Conservation (phyloP, 2,888 invertebrate species). For the Cryptophagus acutangulus region DNA sequence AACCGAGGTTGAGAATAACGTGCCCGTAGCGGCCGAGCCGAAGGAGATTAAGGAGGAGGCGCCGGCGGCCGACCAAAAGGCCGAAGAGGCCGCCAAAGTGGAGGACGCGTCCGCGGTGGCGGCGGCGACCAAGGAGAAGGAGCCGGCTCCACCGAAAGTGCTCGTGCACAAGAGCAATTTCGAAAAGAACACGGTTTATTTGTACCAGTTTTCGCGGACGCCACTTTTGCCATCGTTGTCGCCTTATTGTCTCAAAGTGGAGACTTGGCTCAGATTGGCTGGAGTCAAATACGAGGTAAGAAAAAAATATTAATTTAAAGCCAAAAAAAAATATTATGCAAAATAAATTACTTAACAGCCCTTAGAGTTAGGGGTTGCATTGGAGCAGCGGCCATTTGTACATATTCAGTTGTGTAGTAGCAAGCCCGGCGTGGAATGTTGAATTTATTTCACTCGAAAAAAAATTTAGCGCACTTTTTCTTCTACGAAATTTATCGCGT, state of each 20-base stretch:
- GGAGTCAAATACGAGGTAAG: slow-evolving; percentile 92
- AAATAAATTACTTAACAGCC: too few species aligned
- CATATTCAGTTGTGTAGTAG: too few species aligned
- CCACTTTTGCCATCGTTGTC: slow-evolving; percentile 86
- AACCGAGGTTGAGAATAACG: slow-evolving; percentile 70
- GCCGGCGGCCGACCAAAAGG: slow-evolving; percentile 47
- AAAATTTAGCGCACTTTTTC: too few species aligned
- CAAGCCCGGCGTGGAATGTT: too few species aligned
- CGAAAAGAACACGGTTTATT: slow-evolving; percentile 88
- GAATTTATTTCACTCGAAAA: too few species aligned
- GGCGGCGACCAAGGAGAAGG: slow-evolving; percentile 54
- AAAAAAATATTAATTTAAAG: too few species aligned
- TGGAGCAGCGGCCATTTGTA: slow-evolving; percentile 8
- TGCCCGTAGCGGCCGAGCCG: slow-evolving; percentile 60
- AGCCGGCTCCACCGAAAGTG: slow-evolving; percentile 67
- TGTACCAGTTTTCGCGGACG: slow-evolving; percentile 90
- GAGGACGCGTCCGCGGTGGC: slow-evolving; percentile 47
- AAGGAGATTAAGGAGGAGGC: slow-evolving; percentile 51
- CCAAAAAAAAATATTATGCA: too few species aligned
- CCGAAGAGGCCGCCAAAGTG: slow-evolving; percentile 49
- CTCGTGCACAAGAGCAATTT: slow-evolving; percentile 82
- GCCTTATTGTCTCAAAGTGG: slow-evolving; percentile 91
- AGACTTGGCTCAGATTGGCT: slow-evolving; percentile 89
- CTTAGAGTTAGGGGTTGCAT: too few species aligned
- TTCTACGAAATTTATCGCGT: too few species aligned